Evolutionary conservation across 30 jellyfish, hydroid and myxozoan species (phyloP), one percentile per base, ranked within the genome.

Genomic region (Nemopilema nomurai): DNA sequence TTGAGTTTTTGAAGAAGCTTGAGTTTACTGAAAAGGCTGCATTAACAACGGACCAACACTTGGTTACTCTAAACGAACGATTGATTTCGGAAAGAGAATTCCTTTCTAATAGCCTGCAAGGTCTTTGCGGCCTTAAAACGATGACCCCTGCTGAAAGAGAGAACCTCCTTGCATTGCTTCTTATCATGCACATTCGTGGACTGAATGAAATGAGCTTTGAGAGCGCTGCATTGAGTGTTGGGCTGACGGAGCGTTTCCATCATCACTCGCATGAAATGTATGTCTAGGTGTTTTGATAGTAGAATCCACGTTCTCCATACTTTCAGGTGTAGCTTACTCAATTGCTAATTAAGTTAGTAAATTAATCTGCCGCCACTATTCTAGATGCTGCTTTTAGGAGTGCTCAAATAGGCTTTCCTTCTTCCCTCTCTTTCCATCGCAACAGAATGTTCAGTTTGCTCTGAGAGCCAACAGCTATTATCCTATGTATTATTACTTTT

Each of bases 111-210:
- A 70, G 86, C 53, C 76, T 92, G 62, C 97, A 88, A 83, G 98
- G 98, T 17, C 31, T 88, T 23, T 71, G 76, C 18, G 96, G 90
- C 22, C 76, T 51, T 19, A 28, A 92, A 28, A 41, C 91, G 17
- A 72, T 92, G 89, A 88, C 57, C 51, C 78, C 97, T 28, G 84
- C 65, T 20, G 97, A 92, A 68, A 78, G 98, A 70, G 98, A 92
- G 69, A 57, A 71, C 0, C 49, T 71, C 27, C 84, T 87, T 33
- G 67, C 85, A 16, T 21, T 78, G 78, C 88, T 86, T 16, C 21
- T 82, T 29, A 79, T 80, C 66, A 94, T 90, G 69, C 85, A 84
- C 33, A 29, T 92, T 0, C 81, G 97, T 18, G 97, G 97, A 16
- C 22, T 77, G 52, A 89, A 83, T 26, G 99, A 85, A 82, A 29